Conservation (phyloP, 2,888 invertebrate species). For the Pristionchus entomophagus region DNA sequence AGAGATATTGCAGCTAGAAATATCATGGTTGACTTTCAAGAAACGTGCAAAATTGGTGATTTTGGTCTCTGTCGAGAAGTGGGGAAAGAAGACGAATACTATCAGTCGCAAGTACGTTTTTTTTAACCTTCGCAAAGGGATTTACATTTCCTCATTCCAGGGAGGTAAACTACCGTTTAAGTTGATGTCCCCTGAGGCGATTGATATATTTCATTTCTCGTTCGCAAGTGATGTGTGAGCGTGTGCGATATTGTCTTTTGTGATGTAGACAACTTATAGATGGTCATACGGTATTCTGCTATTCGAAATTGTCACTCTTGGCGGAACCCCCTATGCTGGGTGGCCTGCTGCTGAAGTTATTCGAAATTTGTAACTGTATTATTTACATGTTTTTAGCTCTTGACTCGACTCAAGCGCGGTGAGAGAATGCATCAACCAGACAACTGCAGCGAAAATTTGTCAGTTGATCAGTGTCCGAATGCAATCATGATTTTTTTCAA, state of each 20-base stretch:
- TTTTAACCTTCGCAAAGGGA: too few species aligned
- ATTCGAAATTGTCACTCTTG: constrained; percentile 29
- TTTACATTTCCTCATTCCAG: background rate
- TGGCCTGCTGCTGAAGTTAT: constrained; percentile 23
- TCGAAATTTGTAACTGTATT: background rate
- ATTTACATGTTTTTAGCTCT: background rate
- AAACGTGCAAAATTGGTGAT: constrained; percentile 38
- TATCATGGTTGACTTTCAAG: constrained; percentile 7
- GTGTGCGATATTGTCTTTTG: background rate
- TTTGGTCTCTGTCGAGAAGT: constrained; percentile 17
- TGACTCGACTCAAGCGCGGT: background rate
- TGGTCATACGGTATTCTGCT: constrained; percentile 34
- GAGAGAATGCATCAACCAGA: background rate
- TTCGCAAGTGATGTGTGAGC: constrained; percentile 21
- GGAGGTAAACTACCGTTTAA: constrained; percentile 19
- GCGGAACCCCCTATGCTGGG: constrained; percentile 22
- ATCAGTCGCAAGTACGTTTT: background rate
- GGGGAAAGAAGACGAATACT: background rate
- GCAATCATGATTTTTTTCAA: background rate
- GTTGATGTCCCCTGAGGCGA: constrained; percentile 36
- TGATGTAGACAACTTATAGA: background rate
- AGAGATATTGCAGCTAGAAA: constrained; percentile 37
- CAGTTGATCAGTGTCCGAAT: too few species aligned
- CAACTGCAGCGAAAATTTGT: background rate
- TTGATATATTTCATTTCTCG: constrained; percentile 17